Base-by-base conservation (phyloP, 1,140 invertebrate genomes). In the Tetramorium simillimum region DNA sequence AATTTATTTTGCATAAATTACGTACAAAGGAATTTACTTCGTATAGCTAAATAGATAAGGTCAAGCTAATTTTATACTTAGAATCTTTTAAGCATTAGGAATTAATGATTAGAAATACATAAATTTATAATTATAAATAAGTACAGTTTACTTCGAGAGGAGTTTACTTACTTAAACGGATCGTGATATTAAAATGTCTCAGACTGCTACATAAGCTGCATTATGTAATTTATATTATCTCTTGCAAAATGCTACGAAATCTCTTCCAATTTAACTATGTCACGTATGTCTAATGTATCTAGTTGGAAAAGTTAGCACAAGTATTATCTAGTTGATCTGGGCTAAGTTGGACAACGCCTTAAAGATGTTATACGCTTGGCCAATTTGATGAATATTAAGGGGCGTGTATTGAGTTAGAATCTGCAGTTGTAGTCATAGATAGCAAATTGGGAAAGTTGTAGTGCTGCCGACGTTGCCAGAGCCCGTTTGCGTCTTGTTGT, bases 381-480 rank as follows among this genome's bases (percentile, higher is more conserved):
- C 62, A 75, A 88, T 91, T 91, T 91, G 90, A 92, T 92, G 92
- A 92, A 92, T 92, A 92, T 92, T 92, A 92, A 92, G 73, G 85
- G 69, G 56, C 84, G 65, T 28, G 84, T 87, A 91, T 91, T 86
- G 91, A 90, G 88, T 92, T 91, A 86, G 91, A 90, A 92, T 92
- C 90, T 90, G 84, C 86, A 73, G 89, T 78, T 84, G 82, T 87
- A 92, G 91, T 92, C 91, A 89, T 91, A 90, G 91, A 91, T 92
- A 89, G 90, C 86, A 93, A 93, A 93, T 93, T 93, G 92, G 90
- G 91, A 93, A 93, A 93, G 92, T 93, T 93, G 90, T 58, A 72
- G 69, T 62, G 58, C 43, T 73, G 60, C 40, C 62, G 70, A 40
- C 49, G 67, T 72, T 89, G 87, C 85, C 89, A 88, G 87, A 72